A percentile compares a stretch with the other conserved stretches of the same genome.
phyloP scores from a whole-genome alignment of 2,113 vertebrate species.

The Solenodon paradoxus region DNA sequence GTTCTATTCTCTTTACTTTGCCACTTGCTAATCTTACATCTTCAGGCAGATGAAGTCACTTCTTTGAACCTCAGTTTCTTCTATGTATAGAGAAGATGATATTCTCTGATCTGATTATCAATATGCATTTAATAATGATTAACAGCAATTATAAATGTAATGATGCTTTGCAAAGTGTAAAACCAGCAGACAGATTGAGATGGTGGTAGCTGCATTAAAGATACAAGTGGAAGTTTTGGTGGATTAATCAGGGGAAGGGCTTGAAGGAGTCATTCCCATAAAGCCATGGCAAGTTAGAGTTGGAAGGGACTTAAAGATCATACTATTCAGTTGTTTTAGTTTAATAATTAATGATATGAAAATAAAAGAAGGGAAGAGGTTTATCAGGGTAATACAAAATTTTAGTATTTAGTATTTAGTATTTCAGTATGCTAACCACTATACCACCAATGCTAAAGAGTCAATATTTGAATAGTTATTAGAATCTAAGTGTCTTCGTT shows the following conservation, averaged over 20 bases:
- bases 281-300: background rate
- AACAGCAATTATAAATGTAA: background rate
- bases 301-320: background rate
- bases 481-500: background rate
- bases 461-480: background rate
- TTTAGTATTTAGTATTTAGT: background rate
- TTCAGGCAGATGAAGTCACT: background rate
- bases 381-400: background rate
- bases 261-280: background rate
- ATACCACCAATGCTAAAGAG: background rate
- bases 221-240: background rate
- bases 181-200: background rate
- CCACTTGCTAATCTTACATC: background rate
- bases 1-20: background rate
- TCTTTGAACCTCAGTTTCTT: background rate
- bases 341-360: constrained; percentile 38
- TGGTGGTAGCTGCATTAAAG: background rate
- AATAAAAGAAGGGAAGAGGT: background rate
- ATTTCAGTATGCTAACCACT: background rate
- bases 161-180: background rate
- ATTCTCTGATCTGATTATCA: background rate
- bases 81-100: background rate
- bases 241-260: background rate
- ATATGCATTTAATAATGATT: background rate
- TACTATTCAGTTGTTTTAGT: background rate